phyloP scores from a whole-genome alignment of 1,140 invertebrate genomes.

The Elysia chlorotica region DNA sequence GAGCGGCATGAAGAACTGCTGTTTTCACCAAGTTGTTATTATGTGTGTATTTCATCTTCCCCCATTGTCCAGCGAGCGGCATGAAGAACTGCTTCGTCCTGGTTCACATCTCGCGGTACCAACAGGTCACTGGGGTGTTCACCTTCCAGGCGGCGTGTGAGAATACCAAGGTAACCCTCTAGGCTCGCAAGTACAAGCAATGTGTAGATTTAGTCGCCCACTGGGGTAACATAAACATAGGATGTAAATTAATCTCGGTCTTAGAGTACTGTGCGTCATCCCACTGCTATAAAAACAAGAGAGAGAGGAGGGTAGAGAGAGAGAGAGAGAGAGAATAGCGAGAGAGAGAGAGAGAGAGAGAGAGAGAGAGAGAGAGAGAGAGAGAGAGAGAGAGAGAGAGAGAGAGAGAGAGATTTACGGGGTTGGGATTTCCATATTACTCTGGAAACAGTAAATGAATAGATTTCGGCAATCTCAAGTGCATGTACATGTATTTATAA shows the following conservation, averaged over 20 bases:
- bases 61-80: constrained; percentile 62
- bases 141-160: constrained; percentile 67
- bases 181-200: too few species aligned
- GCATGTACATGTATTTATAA: too few species aligned
- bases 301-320: background rate
- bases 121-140: constrained; percentile 68
- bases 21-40: too few species aligned
- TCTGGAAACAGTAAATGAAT: too few species aligned
- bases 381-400: background rate
- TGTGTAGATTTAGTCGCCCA: background rate
- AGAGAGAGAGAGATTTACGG: background rate
- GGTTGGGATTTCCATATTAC: too few species aligned
- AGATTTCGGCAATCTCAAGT: too few species aligned
- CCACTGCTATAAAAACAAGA: background rate
- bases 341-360: background rate
- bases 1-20: too few species aligned
- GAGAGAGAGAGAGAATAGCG: background rate
- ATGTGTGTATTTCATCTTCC: too few species aligned
- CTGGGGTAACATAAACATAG: constrained; percentile 4
- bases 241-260: constrained; percentile 14
- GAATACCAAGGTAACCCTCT: constrained; percentile 62
- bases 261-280: background rate
- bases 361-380: background rate
- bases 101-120: constrained; percentile 69
- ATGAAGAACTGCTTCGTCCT: constrained; percentile 68